These are phyloP conservation scores for Trachelus tabidus DNA, from an alignment of 2,888 invertebrate genomes.

Conservation along the genomic window DNA sequence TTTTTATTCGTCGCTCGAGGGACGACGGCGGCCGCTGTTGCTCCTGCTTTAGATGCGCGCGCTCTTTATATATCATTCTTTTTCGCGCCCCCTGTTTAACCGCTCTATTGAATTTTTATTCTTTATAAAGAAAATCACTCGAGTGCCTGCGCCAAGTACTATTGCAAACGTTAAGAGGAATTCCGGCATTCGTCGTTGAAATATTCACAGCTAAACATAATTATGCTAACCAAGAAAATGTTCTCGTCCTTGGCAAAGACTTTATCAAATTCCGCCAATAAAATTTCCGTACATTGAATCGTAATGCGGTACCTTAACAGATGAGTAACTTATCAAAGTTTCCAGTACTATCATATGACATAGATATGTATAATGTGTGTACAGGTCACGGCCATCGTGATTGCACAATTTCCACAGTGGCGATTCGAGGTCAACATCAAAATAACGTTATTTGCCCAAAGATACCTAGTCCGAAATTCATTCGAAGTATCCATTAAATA, in stretches of 20 bases:
- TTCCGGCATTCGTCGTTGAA: constrained; percentile 13
- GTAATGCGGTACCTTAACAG: neutral
- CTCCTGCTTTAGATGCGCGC: neutral
- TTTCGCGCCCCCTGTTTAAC: constrained; percentile 28
- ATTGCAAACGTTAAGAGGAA: constrained; percentile 1
- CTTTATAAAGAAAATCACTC: constrained; percentile 34
- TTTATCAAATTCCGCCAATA: neutral
- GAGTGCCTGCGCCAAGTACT: constrained; percentile 27
- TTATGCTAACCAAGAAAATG: constrained; percentile 26
- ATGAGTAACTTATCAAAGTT: neutral
- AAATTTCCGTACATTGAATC: neutral
- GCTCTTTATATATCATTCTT: constrained; percentile 35
- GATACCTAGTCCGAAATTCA: constrained; percentile 39
- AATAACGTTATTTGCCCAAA: constrained; percentile 38
- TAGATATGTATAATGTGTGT: constrained; percentile 18
- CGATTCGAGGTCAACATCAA: constrained; percentile 19
- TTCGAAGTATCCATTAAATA: constrained; percentile 39
- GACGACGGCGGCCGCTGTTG: neutral
- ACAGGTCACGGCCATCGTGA: constrained; percentile 31
- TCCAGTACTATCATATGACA: neutral
- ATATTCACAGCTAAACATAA: constrained; percentile 29
- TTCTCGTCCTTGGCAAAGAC: neutral
- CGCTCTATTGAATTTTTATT: constrained; percentile 38
- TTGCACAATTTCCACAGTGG: constrained; percentile 2
- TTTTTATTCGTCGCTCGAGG: constrained; percentile 22